Evolutionary conservation across 2,113 vertebrate genomes (phyloP).

Genomic region (Aepyceros melampus): DNA sequence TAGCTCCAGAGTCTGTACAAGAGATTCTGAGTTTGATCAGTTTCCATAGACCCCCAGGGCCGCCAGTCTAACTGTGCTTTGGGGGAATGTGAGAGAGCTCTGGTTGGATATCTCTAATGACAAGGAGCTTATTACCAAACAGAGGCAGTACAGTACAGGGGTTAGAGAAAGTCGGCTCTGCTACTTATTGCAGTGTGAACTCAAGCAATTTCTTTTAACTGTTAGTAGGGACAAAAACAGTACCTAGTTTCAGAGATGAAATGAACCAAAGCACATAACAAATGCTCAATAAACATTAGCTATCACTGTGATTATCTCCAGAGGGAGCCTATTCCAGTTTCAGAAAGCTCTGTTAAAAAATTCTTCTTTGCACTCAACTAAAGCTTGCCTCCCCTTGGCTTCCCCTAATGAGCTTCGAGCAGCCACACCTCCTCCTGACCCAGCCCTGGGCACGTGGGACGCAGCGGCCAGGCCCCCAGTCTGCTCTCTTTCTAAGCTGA

Average conservation of each 20-base stretch:
- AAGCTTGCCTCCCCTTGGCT: background rate
- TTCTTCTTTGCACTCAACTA: background rate
- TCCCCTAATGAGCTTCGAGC: background rate
- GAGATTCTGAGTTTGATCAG: background rate
- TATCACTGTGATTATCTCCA: background rate
- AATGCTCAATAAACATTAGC: constrained; percentile 45
- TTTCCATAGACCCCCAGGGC: background rate
- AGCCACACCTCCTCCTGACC: background rate
- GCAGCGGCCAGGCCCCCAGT: background rate
- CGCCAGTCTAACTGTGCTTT: background rate
- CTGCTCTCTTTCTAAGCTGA: background rate
- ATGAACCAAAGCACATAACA: constrained; percentile 27
- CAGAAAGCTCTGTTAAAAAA: background rate
- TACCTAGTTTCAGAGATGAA: constrained; percentile 8
- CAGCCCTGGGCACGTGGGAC: background rate
- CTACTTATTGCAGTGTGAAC: background rate
- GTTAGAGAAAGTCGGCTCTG: background rate
- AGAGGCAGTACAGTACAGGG: background rate
- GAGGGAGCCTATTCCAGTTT: background rate
- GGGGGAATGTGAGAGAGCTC: background rate
- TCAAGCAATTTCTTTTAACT: background rate
- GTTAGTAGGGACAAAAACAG: constrained; percentile 12
- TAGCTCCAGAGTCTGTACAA: background rate
- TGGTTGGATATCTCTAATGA: background rate
- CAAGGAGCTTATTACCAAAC: background rate